phyloP scores from a whole-genome alignment of 2,113 vertebrate species.

The Atractosteus spatula region DNA sequence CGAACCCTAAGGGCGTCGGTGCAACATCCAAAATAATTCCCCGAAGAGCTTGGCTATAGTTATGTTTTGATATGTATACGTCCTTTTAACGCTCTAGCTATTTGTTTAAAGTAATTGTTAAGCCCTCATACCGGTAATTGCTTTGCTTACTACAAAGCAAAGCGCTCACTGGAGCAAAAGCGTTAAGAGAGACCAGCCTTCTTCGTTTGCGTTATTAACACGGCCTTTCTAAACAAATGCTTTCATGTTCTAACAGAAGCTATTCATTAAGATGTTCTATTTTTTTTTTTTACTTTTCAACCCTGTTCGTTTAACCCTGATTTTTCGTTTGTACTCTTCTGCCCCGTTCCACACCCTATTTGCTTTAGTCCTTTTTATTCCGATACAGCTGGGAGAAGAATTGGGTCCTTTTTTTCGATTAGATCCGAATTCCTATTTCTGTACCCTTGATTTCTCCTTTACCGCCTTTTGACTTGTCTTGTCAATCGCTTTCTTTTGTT shows the following conservation, averaged over 20 bases:
- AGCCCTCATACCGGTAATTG: too few relatives aligned
- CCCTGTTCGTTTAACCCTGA: slow-evolving; percentile 54
- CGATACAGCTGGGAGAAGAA: slow-evolving; percentile 70
- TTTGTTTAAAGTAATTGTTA: too few relatives aligned
- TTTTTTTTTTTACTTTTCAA: slow-evolving; percentile 54
- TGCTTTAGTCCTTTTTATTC: slow-evolving; percentile 76
- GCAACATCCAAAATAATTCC: too few relatives aligned
- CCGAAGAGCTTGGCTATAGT: too few relatives aligned
- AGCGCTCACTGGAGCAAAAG: too few relatives aligned
- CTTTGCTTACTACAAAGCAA: too few relatives aligned
- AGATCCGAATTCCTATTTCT: slow-evolving; percentile 71
- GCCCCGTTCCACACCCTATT: slow-evolving; percentile 71
- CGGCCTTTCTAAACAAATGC: slow-evolving; percentile 22
- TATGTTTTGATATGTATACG: too few relatives aligned
- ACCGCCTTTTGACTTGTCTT: slow-evolving; percentile 68
- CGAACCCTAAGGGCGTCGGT: too few relatives aligned
- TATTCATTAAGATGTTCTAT: slow-evolving; percentile 74
- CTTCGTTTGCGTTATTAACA: not conserved
- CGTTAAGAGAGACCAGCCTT: not conserved
- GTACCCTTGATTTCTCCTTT: slow-evolving; percentile 69
- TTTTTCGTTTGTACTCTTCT: slow-evolving; percentile 45
- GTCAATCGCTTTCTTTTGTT: slow-evolving; percentile 75
- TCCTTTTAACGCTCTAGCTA: too few relatives aligned
- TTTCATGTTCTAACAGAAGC: slow-evolving; percentile 61
- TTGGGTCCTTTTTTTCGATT: slow-evolving; percentile 72